A percentile compares a stretch with the other conserved stretches of the same genome.
These are phyloP conservation scores for Lophura nycthemera DNA, from an alignment of 2,113 vertebrate species.

Conservation along the genomic window DNA sequence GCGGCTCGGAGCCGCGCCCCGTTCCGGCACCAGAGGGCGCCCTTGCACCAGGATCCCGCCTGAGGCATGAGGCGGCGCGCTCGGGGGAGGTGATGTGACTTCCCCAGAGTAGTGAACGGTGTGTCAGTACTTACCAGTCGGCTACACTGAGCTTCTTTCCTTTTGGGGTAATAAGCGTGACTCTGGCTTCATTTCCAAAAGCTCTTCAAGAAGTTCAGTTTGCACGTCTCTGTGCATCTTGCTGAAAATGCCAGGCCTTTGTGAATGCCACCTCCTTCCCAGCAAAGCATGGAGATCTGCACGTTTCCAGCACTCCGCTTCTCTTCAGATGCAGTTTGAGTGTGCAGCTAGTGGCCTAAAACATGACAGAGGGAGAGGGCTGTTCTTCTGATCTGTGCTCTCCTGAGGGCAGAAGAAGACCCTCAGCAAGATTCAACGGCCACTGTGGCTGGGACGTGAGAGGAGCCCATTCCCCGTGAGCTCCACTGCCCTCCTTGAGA, in stretches of 20 bases:
- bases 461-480: accelerated
- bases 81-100: neutral
- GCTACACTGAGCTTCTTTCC: neutral
- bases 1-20: neutral
- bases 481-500: neutral
- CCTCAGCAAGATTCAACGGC: neutral
- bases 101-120: neutral
- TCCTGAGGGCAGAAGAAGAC: neutral
- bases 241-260: neutral
- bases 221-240: accelerated
- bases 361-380: neutral
- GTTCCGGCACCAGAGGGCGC: conserved; percentile 53
- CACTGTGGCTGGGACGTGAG: accelerated
- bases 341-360: neutral
- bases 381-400: neutral
- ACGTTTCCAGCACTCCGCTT: neutral
- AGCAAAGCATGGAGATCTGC: accelerated
- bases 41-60: neutral
- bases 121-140: neutral
- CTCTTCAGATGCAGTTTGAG: neutral
- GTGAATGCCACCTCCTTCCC: neutral
- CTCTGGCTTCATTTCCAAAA: neutral
- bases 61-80: neutral
- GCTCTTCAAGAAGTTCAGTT: neutral
- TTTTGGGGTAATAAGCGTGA: accelerated